These are phyloP conservation scores for Scylla paramamosain DNA, from an alignment of 1,140 invertebrate species.

Conservation along the genomic window DNA sequence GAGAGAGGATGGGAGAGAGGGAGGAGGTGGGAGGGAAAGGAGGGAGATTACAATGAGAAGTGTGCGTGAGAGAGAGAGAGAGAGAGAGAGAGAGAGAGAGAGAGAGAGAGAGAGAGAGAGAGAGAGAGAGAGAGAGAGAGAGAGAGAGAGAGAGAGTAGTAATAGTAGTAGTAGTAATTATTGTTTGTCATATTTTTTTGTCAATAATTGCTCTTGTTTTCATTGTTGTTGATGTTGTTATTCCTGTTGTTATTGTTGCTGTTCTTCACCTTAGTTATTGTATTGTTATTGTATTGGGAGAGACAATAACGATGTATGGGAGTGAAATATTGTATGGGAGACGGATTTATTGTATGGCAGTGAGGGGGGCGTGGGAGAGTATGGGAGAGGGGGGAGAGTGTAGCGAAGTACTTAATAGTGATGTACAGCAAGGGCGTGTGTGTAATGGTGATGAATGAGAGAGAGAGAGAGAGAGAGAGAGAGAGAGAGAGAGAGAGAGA, in stretches of 20 bases:
- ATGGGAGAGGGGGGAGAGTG: not conserved
- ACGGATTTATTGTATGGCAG: not conserved
- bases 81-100: conserved; percentile 36
- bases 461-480: conserved; percentile 23
- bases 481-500: conserved; percentile 45
- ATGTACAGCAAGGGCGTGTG: not conserved
- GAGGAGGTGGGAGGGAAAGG: not conserved
- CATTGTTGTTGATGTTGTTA: too few species aligned
- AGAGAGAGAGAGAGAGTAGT: too few species aligned
- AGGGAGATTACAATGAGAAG: too few species aligned
- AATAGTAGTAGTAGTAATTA: too few species aligned
- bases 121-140: too few species aligned
- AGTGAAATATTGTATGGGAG: not conserved
- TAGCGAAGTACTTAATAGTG: not conserved
- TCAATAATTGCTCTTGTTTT: too few species aligned
- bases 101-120: not conserved
- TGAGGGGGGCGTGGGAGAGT: too few species aligned
- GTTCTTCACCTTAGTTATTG: too few species aligned
- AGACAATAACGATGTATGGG: not conserved
- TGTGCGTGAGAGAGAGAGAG: not conserved
- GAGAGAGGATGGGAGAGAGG: not conserved
- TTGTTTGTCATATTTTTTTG: too few species aligned
- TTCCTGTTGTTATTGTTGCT: too few species aligned
- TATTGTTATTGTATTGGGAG: too few species aligned
- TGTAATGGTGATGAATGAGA: conserved; percentile 21